Base-by-base conservation (phyloP, 2,888 invertebrate genomes). In the Coelogynopora nodosa region DNA sequence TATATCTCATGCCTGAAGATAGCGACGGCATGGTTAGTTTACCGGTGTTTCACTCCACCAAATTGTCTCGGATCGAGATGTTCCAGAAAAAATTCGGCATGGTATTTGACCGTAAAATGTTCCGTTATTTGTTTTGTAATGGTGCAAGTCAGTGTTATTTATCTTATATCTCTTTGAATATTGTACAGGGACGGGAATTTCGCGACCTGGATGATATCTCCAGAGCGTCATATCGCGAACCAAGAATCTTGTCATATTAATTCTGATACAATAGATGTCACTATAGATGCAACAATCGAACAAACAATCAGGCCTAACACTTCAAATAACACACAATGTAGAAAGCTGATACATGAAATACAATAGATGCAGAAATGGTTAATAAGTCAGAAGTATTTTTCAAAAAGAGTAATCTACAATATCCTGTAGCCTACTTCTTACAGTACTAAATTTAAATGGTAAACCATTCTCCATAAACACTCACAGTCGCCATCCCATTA, bases 11-110 rank as follows among this genome's bases (percentile, higher is more conserved):
- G 74, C 74, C 5, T 74, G 74, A 74, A 26, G 74, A 26, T 23
- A 74, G 74, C 23, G 27, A 74, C 23, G 5, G 74, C 74, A 23
- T 74, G 74, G 23, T 74, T 74, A 26, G 74, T 74, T n/a, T 10
- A 74, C 23, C 74, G 27, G 27, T 74, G 23, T 74, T 74, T 74
- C 2, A 74, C 23, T 74, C 74, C 74, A 74, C 27, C 27, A 74
- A 74, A 74, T 74, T 74, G 74, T 74, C 74, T 74, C 23, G 74
- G 74, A 26, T 74, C 74, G 74, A 74, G 74, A 74, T 74, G 74
- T 74, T 74, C 18, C 74, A 23, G 23, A 26, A 74, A 74, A 74
- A 74, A 74, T 74, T 26, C 74, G 5, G 23, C 74, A 10, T n/a
- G 23, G 23, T 74, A 23, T 74, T 74, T 74, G 23, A 74, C 74